A percentile compares a stretch with the other conserved stretches of the same genome.
Conservation (phyloP, 2,797 vertebrate species). For the Varecia variegata region DNA sequence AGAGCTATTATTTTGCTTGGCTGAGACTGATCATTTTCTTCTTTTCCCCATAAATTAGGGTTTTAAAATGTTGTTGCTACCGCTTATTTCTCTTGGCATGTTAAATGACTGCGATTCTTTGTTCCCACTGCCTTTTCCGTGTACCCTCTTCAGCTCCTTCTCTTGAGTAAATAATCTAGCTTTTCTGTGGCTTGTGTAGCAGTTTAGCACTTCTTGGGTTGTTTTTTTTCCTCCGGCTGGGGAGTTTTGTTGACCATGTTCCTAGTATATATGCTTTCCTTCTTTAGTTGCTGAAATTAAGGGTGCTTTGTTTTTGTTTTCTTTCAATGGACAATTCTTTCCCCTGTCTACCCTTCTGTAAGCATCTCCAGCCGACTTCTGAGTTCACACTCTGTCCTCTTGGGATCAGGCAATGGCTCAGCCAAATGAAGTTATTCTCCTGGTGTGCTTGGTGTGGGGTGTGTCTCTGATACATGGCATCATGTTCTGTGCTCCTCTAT, state of each 20-base stretch:
- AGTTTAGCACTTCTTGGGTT: not conserved
- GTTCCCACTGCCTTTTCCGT: conserved; percentile 49
- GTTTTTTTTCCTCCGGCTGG: not conserved
- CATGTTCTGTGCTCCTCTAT: conserved; percentile 47
- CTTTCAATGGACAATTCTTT: not conserved
- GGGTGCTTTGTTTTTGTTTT: conserved; percentile 34
- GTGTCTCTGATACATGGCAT: conserved; percentile 67
- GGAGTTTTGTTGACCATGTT: not conserved
- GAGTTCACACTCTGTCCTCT: conserved; percentile 80
- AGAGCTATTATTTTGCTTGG: conserved; percentile 75
- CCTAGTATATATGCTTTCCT: not conserved
- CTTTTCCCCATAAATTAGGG: conserved; percentile 70
- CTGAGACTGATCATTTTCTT: conserved; percentile 57
- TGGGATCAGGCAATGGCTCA: conserved; percentile 61
- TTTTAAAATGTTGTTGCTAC: conserved; percentile 75
- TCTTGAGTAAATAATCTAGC: conserved; percentile 21
- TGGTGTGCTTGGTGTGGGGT: not conserved
- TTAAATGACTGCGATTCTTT: conserved; percentile 49
- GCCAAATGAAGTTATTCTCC: conserved; percentile 68
- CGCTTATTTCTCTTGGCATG: conserved; percentile 66
- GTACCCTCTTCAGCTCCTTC: conserved; percentile 34
- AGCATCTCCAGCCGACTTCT: conserved; percentile 62
- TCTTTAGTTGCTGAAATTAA: conserved; percentile 31
- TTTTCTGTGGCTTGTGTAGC: conserved; percentile 39
- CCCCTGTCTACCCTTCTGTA: conserved; percentile 18